These are phyloP conservation scores for Platerodrilus igneus DNA, from an alignment of 2,888 invertebrate species.

Conservation along the genomic window DNA sequence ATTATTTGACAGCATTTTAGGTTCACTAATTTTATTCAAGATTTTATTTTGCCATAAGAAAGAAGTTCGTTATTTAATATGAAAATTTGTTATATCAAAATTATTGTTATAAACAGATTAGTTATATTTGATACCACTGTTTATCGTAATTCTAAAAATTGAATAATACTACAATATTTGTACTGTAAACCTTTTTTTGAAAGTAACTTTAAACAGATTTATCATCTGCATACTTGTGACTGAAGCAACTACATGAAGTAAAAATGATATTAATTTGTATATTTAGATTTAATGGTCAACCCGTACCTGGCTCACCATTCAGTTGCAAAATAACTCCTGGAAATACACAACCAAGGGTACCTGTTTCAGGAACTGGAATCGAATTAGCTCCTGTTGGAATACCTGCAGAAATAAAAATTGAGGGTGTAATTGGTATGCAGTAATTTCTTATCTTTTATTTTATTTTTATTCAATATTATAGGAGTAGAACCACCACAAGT, in stretches of 20 bases:
- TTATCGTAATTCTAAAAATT: constrained; percentile 4
- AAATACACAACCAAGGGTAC: constrained; percentile 59
- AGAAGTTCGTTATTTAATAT: too few species aligned
- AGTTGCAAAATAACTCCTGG: constrained; percentile 71
- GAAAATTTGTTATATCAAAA: too few species aligned
- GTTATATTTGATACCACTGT: neutral
- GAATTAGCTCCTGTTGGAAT: constrained; percentile 66
- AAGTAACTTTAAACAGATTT: too few species aligned
- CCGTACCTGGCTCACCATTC: constrained; percentile 89
- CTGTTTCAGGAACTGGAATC: constrained; percentile 62
- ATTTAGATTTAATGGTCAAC: constrained; percentile 64
- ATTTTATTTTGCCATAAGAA: too few species aligned
- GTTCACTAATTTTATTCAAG: too few species aligned
- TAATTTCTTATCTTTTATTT: neutral
- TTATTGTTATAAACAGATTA: too few species aligned
- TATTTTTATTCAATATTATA: constrained; percentile 31
- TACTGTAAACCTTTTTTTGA: too few species aligned
- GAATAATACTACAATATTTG: too few species aligned
- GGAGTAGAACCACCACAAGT: constrained; percentile 66
- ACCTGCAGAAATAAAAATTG: constrained; percentile 57
- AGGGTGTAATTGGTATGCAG: constrained; percentile 49
- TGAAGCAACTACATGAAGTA: too few species aligned
- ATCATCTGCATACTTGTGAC: too few species aligned
- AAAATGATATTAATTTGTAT: too few species aligned
- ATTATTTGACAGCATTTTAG: too few species aligned